Base-by-base conservation (phyloP, 2,113 vertebrate genomes). In the Halcyon malimbica region DNA sequence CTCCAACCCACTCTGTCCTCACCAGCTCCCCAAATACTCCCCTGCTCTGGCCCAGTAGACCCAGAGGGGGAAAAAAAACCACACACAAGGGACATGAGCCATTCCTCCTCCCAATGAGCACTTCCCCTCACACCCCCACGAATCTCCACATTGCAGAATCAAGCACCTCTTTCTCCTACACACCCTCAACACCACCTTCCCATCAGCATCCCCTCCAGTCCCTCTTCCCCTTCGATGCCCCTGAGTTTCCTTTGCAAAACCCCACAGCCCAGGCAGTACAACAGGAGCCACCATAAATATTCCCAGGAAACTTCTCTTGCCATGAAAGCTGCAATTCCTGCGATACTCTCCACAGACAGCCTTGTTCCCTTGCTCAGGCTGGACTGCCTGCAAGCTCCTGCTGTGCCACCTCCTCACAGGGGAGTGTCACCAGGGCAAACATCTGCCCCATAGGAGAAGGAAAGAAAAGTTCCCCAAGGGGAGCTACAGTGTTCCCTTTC, bases 261-360 rank as follows among this genome's bases (percentile, higher is more conserved):
- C 18, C 42, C 54, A 11, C 13, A 3, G 9, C 13, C 37, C 51
- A 9, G n/a, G 23, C 29, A 17, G 13, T 8, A 11, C 14, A 39
- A 65, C 0, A 1, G 48, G 16, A 94, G 21, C 21, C 65, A 11
- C 42, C 24, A 1, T 3, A 19, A 60, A 51, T 42, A 23, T 37
- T 81, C 44, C 48, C 76, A 16, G 20, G 13, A n/a, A 16, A 68
- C 25, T 8, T 84, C 6, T 41, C 67, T 5, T 6, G 63, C 5
- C n/a, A 20, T 12, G 35, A 2, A 76, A 77, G 39, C 7, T 56
- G 21, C 15, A 6, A 0, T 10, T 56, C 16, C 79, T 9, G 28
- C 0, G 1, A 35, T 2, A 4, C 16, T 16, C 17, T 26, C 21
- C 16, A 15, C 0, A 0, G 17, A 11, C 2, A 4, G 42, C 33